Evolutionary conservation across 2,113 vertebrate genomes (phyloP), one percentile per base, ranked within the genome.

Genomic region (Corythornis madagascariensis): DNA sequence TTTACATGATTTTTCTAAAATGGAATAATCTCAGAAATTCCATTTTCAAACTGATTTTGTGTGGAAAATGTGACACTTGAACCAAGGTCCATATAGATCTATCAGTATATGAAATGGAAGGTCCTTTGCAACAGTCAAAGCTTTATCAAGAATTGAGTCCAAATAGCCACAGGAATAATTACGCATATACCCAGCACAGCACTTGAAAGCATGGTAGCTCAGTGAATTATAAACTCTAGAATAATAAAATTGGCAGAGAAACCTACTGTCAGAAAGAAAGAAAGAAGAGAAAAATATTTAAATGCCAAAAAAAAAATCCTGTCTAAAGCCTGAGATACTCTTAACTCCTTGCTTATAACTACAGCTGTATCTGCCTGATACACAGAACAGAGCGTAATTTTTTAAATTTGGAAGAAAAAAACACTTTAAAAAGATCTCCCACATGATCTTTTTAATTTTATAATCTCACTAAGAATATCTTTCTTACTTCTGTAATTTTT

Each of bases 91-190:
- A 70, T n/a, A 63, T 93, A 85, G 59, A 63, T 78, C 56, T 87
- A 86, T 70, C 13, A 14, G 42, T 42, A 42, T 9, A 45, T 26
- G 73, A 75, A 86, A 87, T 25, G 61, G 71, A 80, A 48, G 33
- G 11, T 48, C 21, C 77, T 95, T 95, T 45, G 90, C 66, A 91
- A 67, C 78, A 83, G 70, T 67, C 57, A 57, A 74, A 94, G 33
- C 9, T 33, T 89, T 86, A 47, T 72, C 69, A 88, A 65, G 57
- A 76, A 76, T 91, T 86, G 17, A 52, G 61, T 94, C 53, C 72
- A 83, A 85, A 84, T 43, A 96, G 45, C 53, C 59, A 77, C 69
- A 94, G 92, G 53, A 95, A 92, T 93, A 90, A 94, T 96, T 95
- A 95, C 70, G 45, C 66, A 4, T 26, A 19, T 89, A 84, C 22